These are phyloP conservation scores for Ellobius talpinus DNA, from an alignment of 2,113 vertebrate genomes.

Conservation along the genomic window DNA sequence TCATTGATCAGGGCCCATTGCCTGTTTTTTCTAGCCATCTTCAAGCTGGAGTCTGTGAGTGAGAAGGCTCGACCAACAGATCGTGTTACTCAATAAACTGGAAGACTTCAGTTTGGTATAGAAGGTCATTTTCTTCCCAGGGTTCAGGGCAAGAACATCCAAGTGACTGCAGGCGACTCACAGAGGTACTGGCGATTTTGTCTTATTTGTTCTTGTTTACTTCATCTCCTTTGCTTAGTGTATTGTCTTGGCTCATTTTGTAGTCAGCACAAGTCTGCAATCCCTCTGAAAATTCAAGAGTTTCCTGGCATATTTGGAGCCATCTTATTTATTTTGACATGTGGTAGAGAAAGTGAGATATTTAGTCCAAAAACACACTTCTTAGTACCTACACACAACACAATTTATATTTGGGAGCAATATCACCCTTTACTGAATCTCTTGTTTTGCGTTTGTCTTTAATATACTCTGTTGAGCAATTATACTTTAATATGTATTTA, in stretches of 20 bases:
- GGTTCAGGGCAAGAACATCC: not conserved
- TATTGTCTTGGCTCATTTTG: conserved; percentile 49
- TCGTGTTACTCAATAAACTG: not conserved
- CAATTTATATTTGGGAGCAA: not conserved
- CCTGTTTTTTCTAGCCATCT: not conserved
- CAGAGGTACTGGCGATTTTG: not conserved
- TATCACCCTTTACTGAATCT: not conserved
- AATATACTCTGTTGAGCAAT: not conserved
- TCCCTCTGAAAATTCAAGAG: not conserved
- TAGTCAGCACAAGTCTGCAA: not conserved
- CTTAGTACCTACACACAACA: not conserved
- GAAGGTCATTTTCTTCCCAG: not conserved
- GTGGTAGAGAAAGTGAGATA: not conserved
- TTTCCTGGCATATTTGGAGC: not conserved
- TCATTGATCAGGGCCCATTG: fast-evolving
- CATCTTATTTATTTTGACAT: conserved; percentile 26
- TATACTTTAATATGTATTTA: not conserved
- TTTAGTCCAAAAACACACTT: not conserved
- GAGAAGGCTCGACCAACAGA: not conserved
- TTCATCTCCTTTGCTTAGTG: not conserved
- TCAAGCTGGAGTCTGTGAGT: not conserved
- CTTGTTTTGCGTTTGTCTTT: not conserved
- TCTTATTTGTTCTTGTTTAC: conserved; percentile 7
- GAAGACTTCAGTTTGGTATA: not conserved
- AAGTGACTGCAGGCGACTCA: not conserved